Evolutionary conservation across 2,888 invertebrate genomes (phyloP).

Genomic region (Nomada lathburiana): DNA sequence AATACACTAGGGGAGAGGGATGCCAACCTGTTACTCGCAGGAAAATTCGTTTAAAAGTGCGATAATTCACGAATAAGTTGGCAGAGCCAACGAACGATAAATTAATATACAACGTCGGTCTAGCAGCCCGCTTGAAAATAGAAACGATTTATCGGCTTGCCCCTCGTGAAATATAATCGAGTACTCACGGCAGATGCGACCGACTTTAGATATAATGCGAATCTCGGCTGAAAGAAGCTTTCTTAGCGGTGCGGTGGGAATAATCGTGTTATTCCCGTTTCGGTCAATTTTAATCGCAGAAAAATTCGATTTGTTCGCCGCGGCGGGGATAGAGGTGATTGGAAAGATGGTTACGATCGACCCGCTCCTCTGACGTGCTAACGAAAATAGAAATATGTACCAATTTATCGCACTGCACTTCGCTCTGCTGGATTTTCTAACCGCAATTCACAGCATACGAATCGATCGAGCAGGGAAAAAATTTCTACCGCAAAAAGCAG

Average conservation of each 20-base stretch:
- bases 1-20: neutral
- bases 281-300: constrained; percentile 1
- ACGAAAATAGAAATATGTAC: constrained; percentile 9
- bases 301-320: constrained; percentile 1
- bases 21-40: constrained; percentile 51
- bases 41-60: constrained; percentile 48
- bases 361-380: neutral
- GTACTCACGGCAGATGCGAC: constrained; percentile 13
- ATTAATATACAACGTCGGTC: constrained; percentile 32
- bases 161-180: constrained; percentile 46
- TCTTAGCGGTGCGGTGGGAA: neutral
- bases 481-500: constrained; percentile 4
- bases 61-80: constrained; percentile 55
- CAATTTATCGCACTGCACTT: neutral
- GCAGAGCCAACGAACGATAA: constrained; percentile 32
- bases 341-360: neutral
- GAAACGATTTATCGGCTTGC: constrained; percentile 52
- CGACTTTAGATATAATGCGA: constrained; percentile 32
- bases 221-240: constrained; percentile 6
- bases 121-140: constrained; percentile 44
- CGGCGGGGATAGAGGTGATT: neutral
- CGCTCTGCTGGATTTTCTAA: neutral
- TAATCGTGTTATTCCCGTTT: constrained; percentile 17
- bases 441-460: neutral
- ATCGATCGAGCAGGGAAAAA: neutral